These are phyloP conservation scores for Bostrychus sinensis DNA, from an alignment of 2,113 vertebrate species.

Conservation along the genomic window DNA sequence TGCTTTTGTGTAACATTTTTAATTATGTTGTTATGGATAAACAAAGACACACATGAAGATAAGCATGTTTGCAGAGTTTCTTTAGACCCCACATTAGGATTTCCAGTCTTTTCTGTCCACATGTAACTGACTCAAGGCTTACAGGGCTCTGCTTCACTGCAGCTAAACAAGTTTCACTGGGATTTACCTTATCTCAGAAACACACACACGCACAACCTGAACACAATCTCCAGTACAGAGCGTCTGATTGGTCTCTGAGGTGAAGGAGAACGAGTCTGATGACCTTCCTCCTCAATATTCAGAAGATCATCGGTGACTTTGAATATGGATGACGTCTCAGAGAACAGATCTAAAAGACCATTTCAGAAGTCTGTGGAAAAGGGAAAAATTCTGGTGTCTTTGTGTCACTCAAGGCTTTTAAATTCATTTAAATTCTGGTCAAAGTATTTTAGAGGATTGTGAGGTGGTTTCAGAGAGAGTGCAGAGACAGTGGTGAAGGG, in stretches of 20 bases:
- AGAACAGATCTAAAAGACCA: constrained; percentile 15
- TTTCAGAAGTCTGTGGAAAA: constrained; percentile 14
- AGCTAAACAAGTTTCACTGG: not conserved
- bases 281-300: constrained; percentile 45
- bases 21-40: no score
- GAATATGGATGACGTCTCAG: constrained; percentile 47
- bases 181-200: not conserved
- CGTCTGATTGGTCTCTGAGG: constrained; percentile 2
- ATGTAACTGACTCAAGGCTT: not conserved
- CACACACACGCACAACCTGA: not conserved
- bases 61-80: not conserved
- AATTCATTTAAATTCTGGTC: constrained; percentile 36
- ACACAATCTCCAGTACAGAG: constrained; percentile 6
- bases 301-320: constrained; percentile 63
- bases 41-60: not conserved
- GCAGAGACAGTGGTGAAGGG: constrained; percentile 1
- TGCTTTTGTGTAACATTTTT: no score
- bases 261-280: constrained; percentile 12
- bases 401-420: constrained; percentile 16
- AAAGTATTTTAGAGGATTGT: constrained; percentile 22
- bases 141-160: constrained; percentile 1
- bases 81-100: not conserved
- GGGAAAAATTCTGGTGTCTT: constrained; percentile 22
- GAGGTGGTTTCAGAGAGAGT: constrained; percentile 17
- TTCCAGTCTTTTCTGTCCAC: not conserved